Percentiles rank a stretch among this genome's conserved stretches.
Conservation (phyloP, 2,888 invertebrate species). For the Cheilosia pagana region DNA sequence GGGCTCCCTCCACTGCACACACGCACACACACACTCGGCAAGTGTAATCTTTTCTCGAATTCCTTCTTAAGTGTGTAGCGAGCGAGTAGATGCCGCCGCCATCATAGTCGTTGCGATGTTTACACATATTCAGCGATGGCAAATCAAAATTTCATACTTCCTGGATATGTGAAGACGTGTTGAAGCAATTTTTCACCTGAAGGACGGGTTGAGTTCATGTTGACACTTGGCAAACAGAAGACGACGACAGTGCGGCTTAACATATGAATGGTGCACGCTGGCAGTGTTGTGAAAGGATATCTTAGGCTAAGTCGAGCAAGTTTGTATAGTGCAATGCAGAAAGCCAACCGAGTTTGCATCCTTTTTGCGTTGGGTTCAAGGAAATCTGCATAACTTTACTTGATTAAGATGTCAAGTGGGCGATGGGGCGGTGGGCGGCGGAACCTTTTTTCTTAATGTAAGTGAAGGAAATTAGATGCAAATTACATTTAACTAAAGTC, state of each 20-base stretch:
- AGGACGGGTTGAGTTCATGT: slow-evolving; percentile 10
- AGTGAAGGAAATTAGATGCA: slow-evolving; percentile 69
- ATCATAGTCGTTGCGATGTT: background rate
- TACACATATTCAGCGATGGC: background rate
- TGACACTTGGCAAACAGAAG: slow-evolving; percentile 21
- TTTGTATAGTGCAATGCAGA: slow-evolving; percentile 39
- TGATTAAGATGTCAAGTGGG: slow-evolving; percentile 48
- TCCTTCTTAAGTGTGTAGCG: slow-evolving; percentile 1
- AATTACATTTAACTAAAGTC: slow-evolving; percentile 54
- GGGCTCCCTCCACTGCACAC: background rate
- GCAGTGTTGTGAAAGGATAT: slow-evolving; percentile 16
- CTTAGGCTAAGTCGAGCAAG: slow-evolving; percentile 39
- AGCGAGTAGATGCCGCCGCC: background rate
- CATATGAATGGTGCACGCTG: slow-evolving; percentile 30
- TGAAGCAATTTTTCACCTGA: slow-evolving; percentile 38
- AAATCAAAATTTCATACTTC: slow-evolving; percentile 51
- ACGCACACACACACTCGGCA: background rate
- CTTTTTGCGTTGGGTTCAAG: slow-evolving; percentile 24
- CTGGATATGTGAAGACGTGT: slow-evolving; percentile 22
- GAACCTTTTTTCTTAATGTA: slow-evolving; percentile 47
- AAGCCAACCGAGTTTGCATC: slow-evolving; percentile 42
- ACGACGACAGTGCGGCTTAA: slow-evolving; percentile 41
- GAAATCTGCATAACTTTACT: slow-evolving; percentile 68
- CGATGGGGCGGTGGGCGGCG: background rate
- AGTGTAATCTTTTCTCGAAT: background rate